Percentiles rank a stretch among this genome's conserved stretches.
Evolutionary conservation across 2,888 invertebrate species (phyloP).

Genomic region (Acanthacorydalis orientalis): DNA sequence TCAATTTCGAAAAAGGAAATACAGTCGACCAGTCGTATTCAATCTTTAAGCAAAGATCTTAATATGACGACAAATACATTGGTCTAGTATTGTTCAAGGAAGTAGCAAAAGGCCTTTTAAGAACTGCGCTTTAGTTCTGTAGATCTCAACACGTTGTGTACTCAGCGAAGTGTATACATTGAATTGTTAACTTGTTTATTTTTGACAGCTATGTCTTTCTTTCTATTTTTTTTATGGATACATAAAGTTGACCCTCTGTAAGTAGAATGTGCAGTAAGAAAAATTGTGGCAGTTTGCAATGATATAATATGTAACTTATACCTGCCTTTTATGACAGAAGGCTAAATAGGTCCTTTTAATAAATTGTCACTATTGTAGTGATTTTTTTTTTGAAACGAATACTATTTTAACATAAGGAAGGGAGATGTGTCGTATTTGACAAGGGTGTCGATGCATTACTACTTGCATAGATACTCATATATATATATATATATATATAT

Average conservation of each 20-base stretch:
- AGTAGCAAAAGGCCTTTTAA: background rate
- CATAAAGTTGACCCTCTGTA: too few species aligned
- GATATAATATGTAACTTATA: background rate
- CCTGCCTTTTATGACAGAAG: slow-evolving; percentile 1
- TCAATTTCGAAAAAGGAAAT: too few species aligned
- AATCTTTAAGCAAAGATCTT: too few species aligned
- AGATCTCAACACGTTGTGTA: background rate
- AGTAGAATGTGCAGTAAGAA: too few species aligned
- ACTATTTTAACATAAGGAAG: background rate
- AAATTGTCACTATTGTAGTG: background rate
- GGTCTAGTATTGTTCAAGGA: background rate
- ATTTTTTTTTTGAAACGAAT: background rate
- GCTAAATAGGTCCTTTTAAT: slow-evolving; percentile 2
- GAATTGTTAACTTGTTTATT: slow-evolving; percentile 4
- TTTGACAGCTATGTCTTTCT: slow-evolving; percentile 1
- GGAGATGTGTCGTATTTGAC: background rate
- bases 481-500: too few species aligned
- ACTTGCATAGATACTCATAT: too few species aligned
- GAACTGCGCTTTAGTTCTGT: background rate
- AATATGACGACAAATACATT: too few species aligned
- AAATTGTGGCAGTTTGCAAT: too few species aligned
- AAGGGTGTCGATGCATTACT: background rate
- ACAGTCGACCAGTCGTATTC: too few species aligned
- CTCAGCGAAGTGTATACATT: slow-evolving; percentile 1
- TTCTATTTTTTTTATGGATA: too few species aligned